phyloP scores from a whole-genome alignment of 2,113 vertebrate species.

The Psophia crepitans region DNA sequence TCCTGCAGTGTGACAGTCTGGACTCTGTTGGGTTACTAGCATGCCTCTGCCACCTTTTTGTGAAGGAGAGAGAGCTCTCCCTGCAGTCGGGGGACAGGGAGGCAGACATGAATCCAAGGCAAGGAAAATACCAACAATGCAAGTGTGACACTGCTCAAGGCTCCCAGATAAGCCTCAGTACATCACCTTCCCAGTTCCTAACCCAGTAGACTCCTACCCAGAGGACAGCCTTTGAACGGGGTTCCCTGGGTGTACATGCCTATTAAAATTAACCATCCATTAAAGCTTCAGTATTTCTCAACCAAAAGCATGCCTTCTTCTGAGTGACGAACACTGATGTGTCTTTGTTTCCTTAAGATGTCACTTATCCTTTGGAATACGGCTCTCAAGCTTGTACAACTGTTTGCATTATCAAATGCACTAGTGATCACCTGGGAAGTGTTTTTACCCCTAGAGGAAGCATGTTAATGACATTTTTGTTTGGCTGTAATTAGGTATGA shows the following conservation, averaged over 20 bases:
- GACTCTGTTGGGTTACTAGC: neutral
- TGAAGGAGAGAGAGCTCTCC: too few species aligned
- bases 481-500: neutral
- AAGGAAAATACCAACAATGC: neutral
- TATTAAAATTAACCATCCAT: neutral
- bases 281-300: neutral
- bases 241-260: neutral
- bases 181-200: neutral
- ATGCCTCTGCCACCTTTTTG: neutral
- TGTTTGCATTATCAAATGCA: neutral
- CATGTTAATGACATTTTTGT: accelerated
- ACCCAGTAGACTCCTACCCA: neutral
- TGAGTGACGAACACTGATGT: neutral
- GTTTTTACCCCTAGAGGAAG: neutral
- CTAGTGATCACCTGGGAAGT: too few species aligned
- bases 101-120: neutral
- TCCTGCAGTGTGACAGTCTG: too few species aligned
- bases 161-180: neutral
- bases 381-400: neutral
- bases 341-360: neutral
- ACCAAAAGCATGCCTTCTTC: neutral
- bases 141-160: neutral
- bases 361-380: neutral
- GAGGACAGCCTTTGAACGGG: neutral
- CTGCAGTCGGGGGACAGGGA: neutral